Evolutionary conservation across 2,113 vertebrate genomes (phyloP).

Genomic region (Etia nguti): DNA sequence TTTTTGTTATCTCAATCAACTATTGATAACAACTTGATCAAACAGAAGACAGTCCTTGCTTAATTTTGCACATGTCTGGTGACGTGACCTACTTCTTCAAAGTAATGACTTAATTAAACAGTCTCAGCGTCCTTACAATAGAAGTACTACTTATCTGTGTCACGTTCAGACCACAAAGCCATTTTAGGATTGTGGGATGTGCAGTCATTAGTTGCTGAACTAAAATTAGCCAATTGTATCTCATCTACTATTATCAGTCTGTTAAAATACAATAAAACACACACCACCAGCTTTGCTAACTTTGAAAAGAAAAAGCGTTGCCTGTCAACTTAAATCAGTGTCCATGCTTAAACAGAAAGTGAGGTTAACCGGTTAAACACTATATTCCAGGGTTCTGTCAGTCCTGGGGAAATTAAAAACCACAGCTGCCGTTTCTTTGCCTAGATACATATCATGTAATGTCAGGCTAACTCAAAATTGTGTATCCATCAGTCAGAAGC

Average conservation of each 20-base stretch:
- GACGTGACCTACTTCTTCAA: conserved; percentile 1
- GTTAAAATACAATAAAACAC: conserved; percentile 2
- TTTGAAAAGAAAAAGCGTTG: conserved; percentile 27
- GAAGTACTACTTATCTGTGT: neutral
- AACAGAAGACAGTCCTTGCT: neutral
- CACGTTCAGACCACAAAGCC: neutral
- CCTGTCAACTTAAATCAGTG: conserved; percentile 36
- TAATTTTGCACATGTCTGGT: neutral
- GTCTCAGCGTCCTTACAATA: neutral
- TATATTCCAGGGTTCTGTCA: conserved; percentile 30
- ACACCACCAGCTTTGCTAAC: neutral
- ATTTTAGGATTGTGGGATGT: neutral
- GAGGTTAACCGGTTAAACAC: conserved; percentile 33
- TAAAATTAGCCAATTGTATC: neutral
- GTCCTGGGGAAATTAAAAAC: conserved; percentile 25
- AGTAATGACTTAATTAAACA: neutral
- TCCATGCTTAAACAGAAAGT: conserved; percentile 28
- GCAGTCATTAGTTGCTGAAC: neutral
- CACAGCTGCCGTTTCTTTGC: conserved; percentile 18
- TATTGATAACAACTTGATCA: neutral
- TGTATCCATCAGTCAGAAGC: neutral
- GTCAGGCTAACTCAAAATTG: neutral
- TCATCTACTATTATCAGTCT: neutral
- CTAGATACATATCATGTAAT: conserved; percentile 30
- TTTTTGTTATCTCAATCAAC: neutral